Evolutionary conservation across 92 coral and sea anemone species (phyloP).

Genomic region (Isaurus tuberculatus): DNA sequence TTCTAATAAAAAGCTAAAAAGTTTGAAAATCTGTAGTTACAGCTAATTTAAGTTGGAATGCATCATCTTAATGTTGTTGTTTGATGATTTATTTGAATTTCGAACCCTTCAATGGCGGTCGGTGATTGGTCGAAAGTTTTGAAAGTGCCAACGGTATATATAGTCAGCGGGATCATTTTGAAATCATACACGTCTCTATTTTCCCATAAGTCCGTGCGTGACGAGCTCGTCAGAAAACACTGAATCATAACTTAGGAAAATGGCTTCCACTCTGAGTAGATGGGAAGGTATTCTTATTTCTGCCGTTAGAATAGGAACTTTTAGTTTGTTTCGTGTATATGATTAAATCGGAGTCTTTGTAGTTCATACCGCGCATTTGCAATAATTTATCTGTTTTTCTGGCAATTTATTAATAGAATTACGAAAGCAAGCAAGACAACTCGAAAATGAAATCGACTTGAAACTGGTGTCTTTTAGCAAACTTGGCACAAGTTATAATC

Average conservation of each 20-base stretch:
- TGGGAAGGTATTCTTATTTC: slow-evolving; percentile 90
- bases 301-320: not conserved
- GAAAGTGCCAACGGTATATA: slow-evolving; percentile 22
- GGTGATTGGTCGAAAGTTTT: slow-evolving; percentile 61
- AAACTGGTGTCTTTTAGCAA: slow-evolving; percentile 97
- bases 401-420: slow-evolving; percentile 62
- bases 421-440: slow-evolving; percentile 95
- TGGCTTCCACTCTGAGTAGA: slow-evolving; percentile 88
- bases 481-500: slow-evolving; percentile 93
- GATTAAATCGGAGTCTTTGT: not conserved
- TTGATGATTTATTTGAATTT: slow-evolving; percentile 62
- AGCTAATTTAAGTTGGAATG: not conserved
- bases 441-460: slow-evolving; percentile 96
- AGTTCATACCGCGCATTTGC: not conserved
- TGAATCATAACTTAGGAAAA: slow-evolving; percentile 82
- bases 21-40: not conserved
- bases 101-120: slow-evolving; percentile 54
- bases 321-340: not conserved
- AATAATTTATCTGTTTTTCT: not conserved
- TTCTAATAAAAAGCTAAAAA: not conserved
- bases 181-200: slow-evolving; percentile 65
- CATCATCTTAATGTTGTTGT: slow-evolving; percentile 25
- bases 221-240: not conserved
- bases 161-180: slow-evolving; percentile 38
- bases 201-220: slow-evolving; percentile 70